These are phyloP conservation scores for Avahi laniger DNA, from an alignment of 2,797 vertebrate species.

Conservation along the genomic window DNA sequence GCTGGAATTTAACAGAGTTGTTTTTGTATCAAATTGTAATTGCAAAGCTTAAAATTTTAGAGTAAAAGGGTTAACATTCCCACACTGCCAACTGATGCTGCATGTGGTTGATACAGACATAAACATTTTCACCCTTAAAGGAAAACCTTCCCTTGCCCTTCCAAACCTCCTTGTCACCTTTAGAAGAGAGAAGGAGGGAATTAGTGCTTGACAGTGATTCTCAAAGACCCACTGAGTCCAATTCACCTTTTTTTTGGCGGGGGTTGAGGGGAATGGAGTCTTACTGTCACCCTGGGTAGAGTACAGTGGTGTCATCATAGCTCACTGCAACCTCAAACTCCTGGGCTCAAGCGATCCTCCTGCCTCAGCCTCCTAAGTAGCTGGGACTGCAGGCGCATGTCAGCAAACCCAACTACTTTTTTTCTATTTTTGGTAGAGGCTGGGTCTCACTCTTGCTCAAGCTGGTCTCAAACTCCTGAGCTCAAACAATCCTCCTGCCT, in stretches of 20 bases:
- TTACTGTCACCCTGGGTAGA: too few species aligned
- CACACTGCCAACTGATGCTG: background rate
- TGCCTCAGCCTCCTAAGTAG: too few species aligned
- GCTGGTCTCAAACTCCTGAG: too few species aligned
- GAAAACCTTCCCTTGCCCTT: background rate
- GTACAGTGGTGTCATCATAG: too few species aligned
- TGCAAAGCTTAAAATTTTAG: conserved; percentile 29
- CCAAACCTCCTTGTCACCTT: background rate
- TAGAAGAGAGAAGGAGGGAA: background rate
- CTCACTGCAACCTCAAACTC: too few species aligned
- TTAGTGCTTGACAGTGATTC: background rate
- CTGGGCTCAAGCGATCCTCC: too few species aligned
- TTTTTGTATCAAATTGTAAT: conserved; percentile 71
- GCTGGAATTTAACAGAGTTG: conserved; percentile 55
- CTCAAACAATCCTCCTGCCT: too few species aligned
- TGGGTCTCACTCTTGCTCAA: too few species aligned
- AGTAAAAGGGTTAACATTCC: background rate
- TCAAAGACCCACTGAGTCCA: background rate
- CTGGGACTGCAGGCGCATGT: too few species aligned
- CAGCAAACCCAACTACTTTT: too few species aligned
- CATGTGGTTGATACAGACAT: background rate
- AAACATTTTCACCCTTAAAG: conserved; percentile 3
- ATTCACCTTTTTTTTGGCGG: background rate
- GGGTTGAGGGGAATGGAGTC: too few species aligned
- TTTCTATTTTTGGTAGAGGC: too few species aligned